Evolutionary conservation across 1,140 invertebrate genomes (phyloP).

Genomic region (Ladona fulva): DNA sequence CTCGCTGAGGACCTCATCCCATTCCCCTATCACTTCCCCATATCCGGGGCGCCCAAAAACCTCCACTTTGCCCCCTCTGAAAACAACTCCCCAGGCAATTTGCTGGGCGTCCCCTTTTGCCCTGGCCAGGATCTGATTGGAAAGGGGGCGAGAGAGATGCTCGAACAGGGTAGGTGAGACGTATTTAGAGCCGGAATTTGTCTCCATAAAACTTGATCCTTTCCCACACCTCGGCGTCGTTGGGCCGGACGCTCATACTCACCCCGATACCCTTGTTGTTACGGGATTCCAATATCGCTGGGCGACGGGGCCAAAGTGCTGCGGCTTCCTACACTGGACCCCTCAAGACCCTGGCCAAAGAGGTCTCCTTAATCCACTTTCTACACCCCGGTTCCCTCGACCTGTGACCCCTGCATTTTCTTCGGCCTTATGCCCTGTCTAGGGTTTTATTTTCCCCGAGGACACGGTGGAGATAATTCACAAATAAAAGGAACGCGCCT

Average conservation of each 20-base stretch:
- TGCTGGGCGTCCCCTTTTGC: not conserved
- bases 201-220: constrained; percentile 1
- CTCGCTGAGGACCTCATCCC: not conserved
- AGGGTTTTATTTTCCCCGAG: not conserved
- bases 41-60: not conserved
- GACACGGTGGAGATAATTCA: not conserved
- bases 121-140: not conserved
- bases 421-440: not conserved
- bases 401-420: not conserved
- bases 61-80: not conserved
- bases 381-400: not conserved
- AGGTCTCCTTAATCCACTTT: not conserved
- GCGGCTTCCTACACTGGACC: not conserved
- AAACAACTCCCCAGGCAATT: not conserved
- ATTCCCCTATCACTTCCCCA: not conserved
- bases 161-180: not conserved
- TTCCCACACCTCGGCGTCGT: not conserved
- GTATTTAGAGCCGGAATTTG: constrained; percentile 1
- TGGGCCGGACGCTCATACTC: not conserved
- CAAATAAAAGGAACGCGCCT: not conserved
- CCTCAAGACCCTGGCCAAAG: not conserved
- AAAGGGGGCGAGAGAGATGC: not conserved
- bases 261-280: not conserved
- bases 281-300: not conserved
- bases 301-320: not conserved